Evolutionary conservation across 2,888 invertebrate genomes (phyloP).

Genomic region (Euplexia lucipara): DNA sequence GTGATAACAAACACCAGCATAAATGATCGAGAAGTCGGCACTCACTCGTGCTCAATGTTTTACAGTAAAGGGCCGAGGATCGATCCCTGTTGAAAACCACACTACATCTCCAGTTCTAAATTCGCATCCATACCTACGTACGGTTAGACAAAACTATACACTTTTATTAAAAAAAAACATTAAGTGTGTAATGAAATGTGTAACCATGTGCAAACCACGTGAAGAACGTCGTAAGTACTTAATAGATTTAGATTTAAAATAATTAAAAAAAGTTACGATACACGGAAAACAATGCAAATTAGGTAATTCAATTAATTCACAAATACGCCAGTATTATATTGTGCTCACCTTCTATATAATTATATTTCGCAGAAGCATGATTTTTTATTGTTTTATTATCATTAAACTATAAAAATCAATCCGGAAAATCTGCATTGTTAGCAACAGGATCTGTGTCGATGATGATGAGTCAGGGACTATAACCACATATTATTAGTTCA

Average conservation of each 20-base stretch:
- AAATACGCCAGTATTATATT: conserved; percentile 3
- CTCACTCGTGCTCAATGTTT: not conserved
- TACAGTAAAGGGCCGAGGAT: conserved; percentile 8
- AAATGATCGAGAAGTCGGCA: too few relatives aligned
- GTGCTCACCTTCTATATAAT: conserved; percentile 15
- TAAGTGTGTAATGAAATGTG: too few relatives aligned
- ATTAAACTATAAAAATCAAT: not conserved
- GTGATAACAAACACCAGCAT: not conserved
- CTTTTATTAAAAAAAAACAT: too few relatives aligned
- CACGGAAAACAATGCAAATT: conserved; percentile 15
- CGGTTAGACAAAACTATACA: too few relatives aligned
- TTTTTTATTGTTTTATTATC: not conserved
- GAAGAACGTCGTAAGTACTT: not conserved
- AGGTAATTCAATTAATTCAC: not conserved
- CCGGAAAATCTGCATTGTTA: not conserved
- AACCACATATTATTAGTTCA: too few relatives aligned
- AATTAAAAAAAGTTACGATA: not conserved
- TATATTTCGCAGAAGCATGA: conserved; percentile 6
- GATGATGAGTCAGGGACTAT: not conserved
- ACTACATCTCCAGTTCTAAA: too few relatives aligned
- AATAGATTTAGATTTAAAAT: too few relatives aligned
- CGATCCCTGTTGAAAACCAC: not conserved
- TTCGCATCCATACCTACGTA: too few relatives aligned
- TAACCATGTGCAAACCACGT: not conserved
- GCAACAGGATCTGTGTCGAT: too few relatives aligned